A percentile compares a stretch with the other conserved stretches of the same genome.
phyloP scores from a whole-genome alignment of 2,113 vertebrate species.

The Lophotis ruficrista region DNA sequence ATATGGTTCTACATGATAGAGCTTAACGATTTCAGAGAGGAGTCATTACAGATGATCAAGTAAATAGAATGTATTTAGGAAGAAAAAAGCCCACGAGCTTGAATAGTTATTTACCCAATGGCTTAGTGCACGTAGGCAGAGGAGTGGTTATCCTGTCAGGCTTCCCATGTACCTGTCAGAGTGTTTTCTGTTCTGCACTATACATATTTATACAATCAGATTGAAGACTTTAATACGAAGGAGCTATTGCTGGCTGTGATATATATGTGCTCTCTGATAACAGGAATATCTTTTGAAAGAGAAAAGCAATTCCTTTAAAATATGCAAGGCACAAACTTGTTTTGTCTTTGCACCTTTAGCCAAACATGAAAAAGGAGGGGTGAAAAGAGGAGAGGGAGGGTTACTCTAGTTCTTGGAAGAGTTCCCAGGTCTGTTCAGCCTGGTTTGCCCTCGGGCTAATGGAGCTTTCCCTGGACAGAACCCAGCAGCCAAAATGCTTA shows the following conservation, averaged over 20 bases:
- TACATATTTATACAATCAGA: constrained; percentile 28
- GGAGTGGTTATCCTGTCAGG: constrained; percentile 48
- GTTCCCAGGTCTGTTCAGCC: not conserved
- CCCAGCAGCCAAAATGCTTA: not conserved
- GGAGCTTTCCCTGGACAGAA: not conserved
- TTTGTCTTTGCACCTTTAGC: not conserved
- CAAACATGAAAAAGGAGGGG: not conserved
- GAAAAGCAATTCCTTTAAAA: not conserved
- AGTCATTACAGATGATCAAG: not conserved
- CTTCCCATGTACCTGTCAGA: constrained; percentile 4
- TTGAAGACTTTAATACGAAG: not conserved
- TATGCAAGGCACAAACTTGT: not conserved
- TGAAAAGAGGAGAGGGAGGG: not conserved
- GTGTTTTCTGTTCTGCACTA: not conserved
- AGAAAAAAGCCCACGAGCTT: not conserved
- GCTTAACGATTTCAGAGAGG: constrained; percentile 15
- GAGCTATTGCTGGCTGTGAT: not conserved
- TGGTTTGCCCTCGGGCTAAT: not conserved
- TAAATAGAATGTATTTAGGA: constrained; percentile 27
- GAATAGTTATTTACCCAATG: not conserved
- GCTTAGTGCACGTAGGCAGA: not conserved
- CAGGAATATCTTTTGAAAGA: not conserved
- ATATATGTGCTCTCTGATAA: not conserved
- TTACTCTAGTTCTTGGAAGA: not conserved
- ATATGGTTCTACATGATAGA: not conserved